Evolutionary conservation across 2,797 vertebrate genomes (phyloP), one percentile per base, ranked within the genome.

Genomic region (Fratercula arctica): DNA sequence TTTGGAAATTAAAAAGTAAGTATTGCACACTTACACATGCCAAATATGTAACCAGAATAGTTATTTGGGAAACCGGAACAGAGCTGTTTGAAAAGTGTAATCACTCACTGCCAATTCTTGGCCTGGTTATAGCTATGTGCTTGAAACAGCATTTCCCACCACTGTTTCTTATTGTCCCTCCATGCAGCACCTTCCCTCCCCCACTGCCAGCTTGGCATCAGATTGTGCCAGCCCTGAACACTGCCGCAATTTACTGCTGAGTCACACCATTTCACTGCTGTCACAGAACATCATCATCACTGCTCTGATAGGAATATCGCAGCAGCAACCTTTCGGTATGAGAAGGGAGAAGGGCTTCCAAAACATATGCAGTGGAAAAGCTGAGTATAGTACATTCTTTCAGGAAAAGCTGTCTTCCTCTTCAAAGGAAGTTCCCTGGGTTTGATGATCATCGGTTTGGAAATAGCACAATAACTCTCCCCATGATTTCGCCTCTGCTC

Each of bases 161-260:
- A 43, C 67, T 12, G 2, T 51, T 64, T 81, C 75, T 77, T 64
- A 33, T 45, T 87, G 29, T 82, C 20, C 43, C 50, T 87, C 60
- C 43, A 29, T 41, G 69, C 75, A 59, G 63, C 80, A 72, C 41
- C 59, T 80, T 89, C 68, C 79, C 59, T 89, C 89, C 63, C 72
- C 79, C 88, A 46, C 46, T 63, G 39, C 39, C 57, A 73, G n/a
- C 85, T 73, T 89, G 88, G 78, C 91, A 91, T n/a, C 57, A 63
- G 39, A 67, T 7, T 69, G 76, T 95, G 80, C 82, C 86, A 92
- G 78, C 73, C 61, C 69, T 87, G 85, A 95, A 26, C 37, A 39
- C n/a, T 87, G 76, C 85, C 60, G 70, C 63, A 67, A 16, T 80
- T 94, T 70, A 45, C 82, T 96, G 95, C 93, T 91, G 87, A 96